A percentile compares a stretch with the other conserved stretches of the same genome.
Conservation (phyloP, 2,797 vertebrate species). For the Chelidonichthys spinosus region DNA sequence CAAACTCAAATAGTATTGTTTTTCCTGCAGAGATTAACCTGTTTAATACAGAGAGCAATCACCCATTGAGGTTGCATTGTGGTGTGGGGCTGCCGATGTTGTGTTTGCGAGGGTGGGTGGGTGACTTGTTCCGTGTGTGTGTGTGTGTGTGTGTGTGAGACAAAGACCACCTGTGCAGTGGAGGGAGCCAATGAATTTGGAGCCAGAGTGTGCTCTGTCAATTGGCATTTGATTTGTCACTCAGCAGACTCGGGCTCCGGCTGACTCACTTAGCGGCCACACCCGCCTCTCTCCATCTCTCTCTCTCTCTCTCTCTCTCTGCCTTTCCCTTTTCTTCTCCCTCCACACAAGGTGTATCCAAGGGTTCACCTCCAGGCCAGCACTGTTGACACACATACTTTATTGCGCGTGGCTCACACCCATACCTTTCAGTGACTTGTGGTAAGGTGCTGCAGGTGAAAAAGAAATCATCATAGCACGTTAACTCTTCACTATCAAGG, state of each 20-base stretch:
- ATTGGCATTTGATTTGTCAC: constrained; percentile 82
- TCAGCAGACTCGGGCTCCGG: constrained; percentile 71
- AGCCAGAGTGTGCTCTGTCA: constrained; percentile 78
- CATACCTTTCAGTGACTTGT: constrained; percentile 66
- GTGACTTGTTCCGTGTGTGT: constrained; percentile 8
- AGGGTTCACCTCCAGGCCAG: constrained; percentile 81
- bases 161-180: constrained; percentile 83
- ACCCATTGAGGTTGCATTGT: constrained; percentile 57
- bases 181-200: constrained; percentile 70
- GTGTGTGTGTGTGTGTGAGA: constrained; percentile 52
- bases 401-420: constrained; percentile 74
- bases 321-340: constrained; percentile 76
- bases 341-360: constrained; percentile 66
- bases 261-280: constrained; percentile 79
- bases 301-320: constrained; percentile 52
- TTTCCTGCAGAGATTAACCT: constrained; percentile 75
- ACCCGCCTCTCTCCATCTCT: constrained; percentile 71
- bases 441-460: constrained; percentile 18
- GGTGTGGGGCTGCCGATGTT: constrained; percentile 6
- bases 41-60: constrained; percentile 76
- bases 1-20: constrained; percentile 75
- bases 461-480: constrained; percentile 50
- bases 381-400: constrained; percentile 80
- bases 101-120: constrained; percentile 25
- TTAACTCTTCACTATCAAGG: constrained; percentile 23